phyloP scores from a whole-genome alignment of 2,888 invertebrate genomes.

The Troides aeacus region DNA sequence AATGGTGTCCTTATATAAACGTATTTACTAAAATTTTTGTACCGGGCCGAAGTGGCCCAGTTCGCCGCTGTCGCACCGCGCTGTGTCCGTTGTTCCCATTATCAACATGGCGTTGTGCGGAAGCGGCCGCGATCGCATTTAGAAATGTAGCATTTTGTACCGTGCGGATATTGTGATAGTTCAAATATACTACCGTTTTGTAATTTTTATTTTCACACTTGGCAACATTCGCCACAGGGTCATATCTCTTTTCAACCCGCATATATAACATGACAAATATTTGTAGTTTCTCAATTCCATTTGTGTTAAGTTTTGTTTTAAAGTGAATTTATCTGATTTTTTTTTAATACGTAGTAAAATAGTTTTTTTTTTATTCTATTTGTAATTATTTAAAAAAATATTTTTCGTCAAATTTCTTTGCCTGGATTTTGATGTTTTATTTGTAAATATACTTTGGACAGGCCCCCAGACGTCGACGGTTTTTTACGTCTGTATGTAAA shows the following conservation, averaged over 20 bases:
- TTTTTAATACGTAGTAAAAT: slow-evolving; percentile 4
- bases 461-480: slow-evolving; percentile 28
- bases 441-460: slow-evolving; percentile 44
- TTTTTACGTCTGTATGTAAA: slow-evolving; percentile 48
- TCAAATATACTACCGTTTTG: slow-evolving; percentile 40
- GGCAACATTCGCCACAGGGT: slow-evolving; percentile 26
- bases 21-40: slow-evolving; percentile 33
- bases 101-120: slow-evolving; percentile 23
- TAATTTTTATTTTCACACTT: slow-evolving; percentile 33
- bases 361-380: background rate
- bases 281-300: slow-evolving; percentile 41
- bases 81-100: slow-evolving; percentile 3
- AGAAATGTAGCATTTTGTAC: slow-evolving; percentile 63
- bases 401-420: background rate
- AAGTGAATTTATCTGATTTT: slow-evolving; percentile 7
- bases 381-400: slow-evolving; percentile 14
- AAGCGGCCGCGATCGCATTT: slow-evolving; percentile 48
- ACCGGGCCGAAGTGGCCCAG: slow-evolving; percentile 29
- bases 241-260: slow-evolving; percentile 34
- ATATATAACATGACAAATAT: slow-evolving; percentile 43
- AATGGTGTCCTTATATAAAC: slow-evolving; percentile 34
- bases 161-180: slow-evolving; percentile 55
- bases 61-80: slow-evolving; percentile 15
- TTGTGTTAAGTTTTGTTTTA: slow-evolving; percentile 12
- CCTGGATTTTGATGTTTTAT: background rate